Percentiles rank a stretch among this genome's conserved stretches.
Evolutionary conservation across 2,888 invertebrate genomes (phyloP).

Genomic region (Lottia gigantea): DNA sequence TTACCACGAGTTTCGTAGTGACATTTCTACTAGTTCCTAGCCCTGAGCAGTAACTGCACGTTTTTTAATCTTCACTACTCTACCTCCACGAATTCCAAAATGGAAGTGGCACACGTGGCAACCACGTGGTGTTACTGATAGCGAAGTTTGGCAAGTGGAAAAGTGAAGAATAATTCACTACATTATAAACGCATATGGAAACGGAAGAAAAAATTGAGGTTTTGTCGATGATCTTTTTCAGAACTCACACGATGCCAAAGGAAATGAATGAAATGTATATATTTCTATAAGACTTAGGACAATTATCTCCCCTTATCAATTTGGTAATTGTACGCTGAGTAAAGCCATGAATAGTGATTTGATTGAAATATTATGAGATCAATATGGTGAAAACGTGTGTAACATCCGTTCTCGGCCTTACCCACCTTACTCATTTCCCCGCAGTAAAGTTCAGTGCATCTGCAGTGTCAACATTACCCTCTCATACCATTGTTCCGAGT

Average conservation of each 20-base stretch:
- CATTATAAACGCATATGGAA: constrained; percentile 19
- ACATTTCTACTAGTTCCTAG: constrained; percentile 27
- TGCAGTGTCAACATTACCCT: too few relatives aligned
- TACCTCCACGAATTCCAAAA: neutral
- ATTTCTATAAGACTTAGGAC: too few relatives aligned
- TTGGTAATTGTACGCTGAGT: too few relatives aligned
- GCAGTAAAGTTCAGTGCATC: too few relatives aligned
- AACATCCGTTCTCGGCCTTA: too few relatives aligned
- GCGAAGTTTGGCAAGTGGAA: constrained; percentile 3
- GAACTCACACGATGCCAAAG: neutral
- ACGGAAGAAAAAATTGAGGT: neutral
- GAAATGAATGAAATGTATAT: neutral
- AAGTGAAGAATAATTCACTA: constrained; percentile 17
- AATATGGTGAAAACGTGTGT: too few relatives aligned
- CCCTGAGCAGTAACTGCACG: constrained; percentile 18
- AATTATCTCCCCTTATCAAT: too few relatives aligned
- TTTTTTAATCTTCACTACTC: neutral
- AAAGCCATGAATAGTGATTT: too few relatives aligned
- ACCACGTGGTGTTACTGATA: neutral
- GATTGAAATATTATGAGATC: too few relatives aligned
- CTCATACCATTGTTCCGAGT: too few relatives aligned
- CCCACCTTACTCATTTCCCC: too few relatives aligned
- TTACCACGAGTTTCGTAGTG: constrained; percentile 25
- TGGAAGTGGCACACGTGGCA: neutral
- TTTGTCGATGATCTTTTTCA: neutral